Percentiles rank a stretch among this genome's conserved stretches.
These are phyloP conservation scores for Liodrosophila aerea DNA, from an alignment of 2,888 invertebrate species.

Conservation along the genomic window DNA sequence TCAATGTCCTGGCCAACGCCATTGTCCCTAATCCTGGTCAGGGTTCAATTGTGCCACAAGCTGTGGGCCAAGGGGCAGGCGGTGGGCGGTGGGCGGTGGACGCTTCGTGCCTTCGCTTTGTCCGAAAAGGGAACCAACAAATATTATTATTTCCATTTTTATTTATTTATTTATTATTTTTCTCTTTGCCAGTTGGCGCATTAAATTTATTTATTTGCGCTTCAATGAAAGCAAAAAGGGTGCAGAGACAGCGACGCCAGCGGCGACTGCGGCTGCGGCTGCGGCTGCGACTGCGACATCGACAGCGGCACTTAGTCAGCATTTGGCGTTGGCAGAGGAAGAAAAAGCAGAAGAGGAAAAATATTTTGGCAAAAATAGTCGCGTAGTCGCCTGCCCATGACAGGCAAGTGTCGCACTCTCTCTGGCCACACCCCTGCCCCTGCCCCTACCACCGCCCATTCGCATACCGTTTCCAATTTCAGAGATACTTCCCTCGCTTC, in stretches of 20 bases:
- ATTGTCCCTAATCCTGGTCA: constrained; percentile 32
- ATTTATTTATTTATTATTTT: constrained; percentile 4
- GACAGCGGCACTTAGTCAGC: constrained; percentile 66
- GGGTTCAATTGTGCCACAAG: background rate
- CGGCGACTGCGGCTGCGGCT: constrained; percentile 17
- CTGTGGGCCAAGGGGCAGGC: background rate
- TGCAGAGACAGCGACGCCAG: constrained; percentile 31
- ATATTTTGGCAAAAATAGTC: constrained; percentile 62
- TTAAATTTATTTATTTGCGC: constrained; percentile 62
- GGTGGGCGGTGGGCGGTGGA: constrained; percentile 6
- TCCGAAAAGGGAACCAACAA: constrained; percentile 25
- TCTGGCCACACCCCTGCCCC: background rate
- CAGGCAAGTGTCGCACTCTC: constrained; percentile 63
- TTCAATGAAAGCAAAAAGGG: constrained; percentile 54
- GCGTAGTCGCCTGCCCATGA: constrained; percentile 54
- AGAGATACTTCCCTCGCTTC: constrained; percentile 12
- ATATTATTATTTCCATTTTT: constrained; percentile 1
- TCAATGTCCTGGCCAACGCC: constrained; percentile 25
- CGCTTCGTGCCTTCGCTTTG: constrained; percentile 19
- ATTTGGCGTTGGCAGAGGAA: constrained; percentile 51
- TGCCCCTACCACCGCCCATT: background rate
- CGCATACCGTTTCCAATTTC: constrained; percentile 33
- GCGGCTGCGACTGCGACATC: constrained; percentile 27
- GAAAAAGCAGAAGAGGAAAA: constrained; percentile 36
- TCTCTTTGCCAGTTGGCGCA: constrained; percentile 45